Base-by-base conservation (phyloP, 53 echinoderm and acorn worm genomes). In the Luidia sarsii region DNA sequence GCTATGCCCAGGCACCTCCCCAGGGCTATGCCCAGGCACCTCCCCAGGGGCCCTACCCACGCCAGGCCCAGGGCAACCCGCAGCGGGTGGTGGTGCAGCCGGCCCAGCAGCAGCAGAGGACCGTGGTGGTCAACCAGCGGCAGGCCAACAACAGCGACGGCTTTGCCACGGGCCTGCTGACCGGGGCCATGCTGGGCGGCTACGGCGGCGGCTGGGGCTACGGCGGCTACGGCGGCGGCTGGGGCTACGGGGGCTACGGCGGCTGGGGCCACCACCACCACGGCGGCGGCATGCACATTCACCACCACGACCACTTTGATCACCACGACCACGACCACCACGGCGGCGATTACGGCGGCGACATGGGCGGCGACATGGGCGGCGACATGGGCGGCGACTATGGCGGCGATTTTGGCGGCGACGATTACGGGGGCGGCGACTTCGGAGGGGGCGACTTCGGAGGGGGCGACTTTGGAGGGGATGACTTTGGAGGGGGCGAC, bases 111-210 rank as follows among this genome's bases (percentile, higher is more conserved):
- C 51, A 51, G 19, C 59, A 57, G 13, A 63, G 74, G 29, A 87
- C 87, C 28, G 80, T 86, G 27, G 50, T 71, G 9, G 87, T 87
- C 8, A 53, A 80, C 61, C 74, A 67, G 43, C 34, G 64, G 35
- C 53, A 49, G 25, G 22, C 27, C 9, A 33, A 36, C 33, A 71
- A 87, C 39, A 50, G 64, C n/a, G 81, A 87, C 39, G 62, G 64
- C n/a, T 87, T 87, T 31, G 71, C 87, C 13, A 87, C 87, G n/a
- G 87, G 87, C 19, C 68, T 87, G 37, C 50, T 87, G 87, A 80
- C 79, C 4, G 87, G 87, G 48, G 66, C 66, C 35, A 39, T 60
- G 60, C 57, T 87, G 9, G 80, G 87, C 9, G 85, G 85, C 29
- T 57, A 50, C 15, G 68, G 87, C 13, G 18, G 61, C 20, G 65